Conservation (phyloP, 2,797 vertebrate genomes). For the Sphenopsis melanotis region DNA sequence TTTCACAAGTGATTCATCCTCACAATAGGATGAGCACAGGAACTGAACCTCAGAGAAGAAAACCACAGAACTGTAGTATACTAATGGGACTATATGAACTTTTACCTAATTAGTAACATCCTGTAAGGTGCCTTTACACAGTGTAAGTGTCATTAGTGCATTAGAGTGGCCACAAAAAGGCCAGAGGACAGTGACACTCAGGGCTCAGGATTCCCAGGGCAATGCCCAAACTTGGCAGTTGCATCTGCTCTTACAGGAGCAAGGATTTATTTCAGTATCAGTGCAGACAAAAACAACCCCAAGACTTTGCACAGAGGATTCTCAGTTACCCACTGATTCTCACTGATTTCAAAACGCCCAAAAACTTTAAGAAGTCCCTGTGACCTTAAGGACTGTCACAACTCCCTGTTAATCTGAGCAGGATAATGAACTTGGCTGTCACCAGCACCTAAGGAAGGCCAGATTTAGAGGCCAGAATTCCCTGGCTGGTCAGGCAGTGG, state of each 20-base stretch:
- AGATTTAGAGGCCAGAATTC: neutral
- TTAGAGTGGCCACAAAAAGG: neutral
- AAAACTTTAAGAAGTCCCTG: neutral
- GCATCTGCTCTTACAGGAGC: neutral
- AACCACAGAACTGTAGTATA: neutral
- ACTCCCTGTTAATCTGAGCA: neutral
- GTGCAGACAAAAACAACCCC: neutral
- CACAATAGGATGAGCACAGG: neutral
- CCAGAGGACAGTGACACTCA: neutral
- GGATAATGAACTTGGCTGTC: neutral
- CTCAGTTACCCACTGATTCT: neutral
- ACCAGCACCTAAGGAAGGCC: neutral
- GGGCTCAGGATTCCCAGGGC: neutral
- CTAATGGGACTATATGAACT: neutral
- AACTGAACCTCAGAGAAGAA: neutral
- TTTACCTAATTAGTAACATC: neutral
- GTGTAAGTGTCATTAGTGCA: neutral
- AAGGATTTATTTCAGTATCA: neutral
- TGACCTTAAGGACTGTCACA: neutral
- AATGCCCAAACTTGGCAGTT: neutral
- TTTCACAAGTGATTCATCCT: neutral
- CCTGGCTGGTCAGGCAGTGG: neutral
- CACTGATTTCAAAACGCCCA: neutral
- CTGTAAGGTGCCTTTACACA: neutral
- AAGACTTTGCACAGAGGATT: neutral